Evolutionary conservation across 1,140 invertebrate species (phyloP).

Genomic region (Goniozus legneri): DNA sequence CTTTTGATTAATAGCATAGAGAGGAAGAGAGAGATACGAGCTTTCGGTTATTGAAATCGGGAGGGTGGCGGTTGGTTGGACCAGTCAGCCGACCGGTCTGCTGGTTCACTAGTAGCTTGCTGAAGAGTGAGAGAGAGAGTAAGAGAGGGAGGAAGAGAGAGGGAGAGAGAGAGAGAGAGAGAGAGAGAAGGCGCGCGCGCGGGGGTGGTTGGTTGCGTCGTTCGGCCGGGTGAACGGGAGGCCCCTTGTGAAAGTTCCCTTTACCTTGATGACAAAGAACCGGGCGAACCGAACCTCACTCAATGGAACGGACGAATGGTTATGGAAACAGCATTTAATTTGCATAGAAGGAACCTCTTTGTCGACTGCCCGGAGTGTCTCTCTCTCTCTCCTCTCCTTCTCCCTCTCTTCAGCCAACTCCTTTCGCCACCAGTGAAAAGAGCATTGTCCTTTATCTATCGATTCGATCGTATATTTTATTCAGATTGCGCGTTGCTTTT

Average conservation of each 20-base stretch:
- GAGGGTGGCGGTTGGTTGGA: conserved; percentile 18
- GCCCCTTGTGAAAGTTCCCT: conserved; percentile 50
- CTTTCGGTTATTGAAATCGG: conserved; percentile 47
- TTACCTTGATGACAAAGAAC: conserved; percentile 54
- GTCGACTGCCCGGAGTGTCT: conserved; percentile 38
- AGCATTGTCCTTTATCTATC: conserved; percentile 56
- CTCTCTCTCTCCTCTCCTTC: conserved; percentile 9
- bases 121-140: too few relatives aligned
- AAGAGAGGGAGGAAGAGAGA: too few relatives aligned
- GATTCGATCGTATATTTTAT: conserved; percentile 56
- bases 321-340: conserved; percentile 58
- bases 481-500: conserved; percentile 45
- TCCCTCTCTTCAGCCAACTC: conserved; percentile 5
- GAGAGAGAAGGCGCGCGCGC: conserved; percentile 16
- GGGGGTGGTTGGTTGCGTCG: conserved; percentile 17
- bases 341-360: conserved; percentile 55
- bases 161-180: conserved; percentile 17
- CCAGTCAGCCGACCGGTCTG: conserved; percentile 11
- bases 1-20: conserved; percentile 48
- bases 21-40: conserved; percentile 17
- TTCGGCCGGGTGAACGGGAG: conserved; percentile 20
- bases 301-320: conserved; percentile 56
- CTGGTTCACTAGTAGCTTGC: conserved; percentile 11
- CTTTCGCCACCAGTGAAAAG: conserved; percentile 37
- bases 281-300: conserved; percentile 47